Conservation (phyloP, 2,797 vertebrate genomes). For the Tadarida brasiliensis region DNA sequence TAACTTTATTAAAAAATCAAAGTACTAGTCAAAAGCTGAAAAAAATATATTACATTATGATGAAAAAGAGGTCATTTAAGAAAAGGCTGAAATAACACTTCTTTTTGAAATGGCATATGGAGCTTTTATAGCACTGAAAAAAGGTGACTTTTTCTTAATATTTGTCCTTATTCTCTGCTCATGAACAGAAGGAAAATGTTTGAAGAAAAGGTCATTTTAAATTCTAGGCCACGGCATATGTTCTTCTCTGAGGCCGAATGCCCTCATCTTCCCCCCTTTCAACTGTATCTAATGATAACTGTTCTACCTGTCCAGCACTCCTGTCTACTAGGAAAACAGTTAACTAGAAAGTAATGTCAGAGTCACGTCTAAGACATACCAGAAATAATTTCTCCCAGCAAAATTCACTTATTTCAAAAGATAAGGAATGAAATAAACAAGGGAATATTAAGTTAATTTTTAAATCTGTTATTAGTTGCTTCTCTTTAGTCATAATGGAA, state of each 20-base stretch:
- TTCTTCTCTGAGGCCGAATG: conserved; percentile 43
- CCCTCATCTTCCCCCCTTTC: conserved; percentile 72
- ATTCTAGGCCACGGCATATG: conserved; percentile 71
- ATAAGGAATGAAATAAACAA: conserved; percentile 64
- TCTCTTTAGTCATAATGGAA: conserved; percentile 64
- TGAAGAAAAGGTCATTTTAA: conserved; percentile 81
- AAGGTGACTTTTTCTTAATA: conserved; percentile 83
- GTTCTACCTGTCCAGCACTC: conserved; percentile 48
- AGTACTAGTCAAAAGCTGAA: conserved; percentile 86
- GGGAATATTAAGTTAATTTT: conserved; percentile 46
- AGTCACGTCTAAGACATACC: conserved; percentile 54
- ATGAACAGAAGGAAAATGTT: conserved; percentile 73
- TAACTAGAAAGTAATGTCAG: conserved; percentile 73
- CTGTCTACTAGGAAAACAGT: conserved; percentile 68
- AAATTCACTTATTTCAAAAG: conserved; percentile 77
- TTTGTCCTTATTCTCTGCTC: conserved; percentile 78
- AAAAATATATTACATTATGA: conserved; percentile 86
- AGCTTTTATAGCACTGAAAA: conserved; percentile 81
- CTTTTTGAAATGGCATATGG: conserved; percentile 85
- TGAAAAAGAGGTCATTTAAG: conserved; percentile 86
- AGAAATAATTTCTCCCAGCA: conserved; percentile 68
- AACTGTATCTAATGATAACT: conserved; percentile 56
- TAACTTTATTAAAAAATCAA: conserved; percentile 87
- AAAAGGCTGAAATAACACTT: conserved; percentile 87
- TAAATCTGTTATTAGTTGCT: conserved; percentile 65